Evolutionary conservation across 2,797 vertebrate genomes (phyloP).

Genomic region (Cossypha dichroa): DNA sequence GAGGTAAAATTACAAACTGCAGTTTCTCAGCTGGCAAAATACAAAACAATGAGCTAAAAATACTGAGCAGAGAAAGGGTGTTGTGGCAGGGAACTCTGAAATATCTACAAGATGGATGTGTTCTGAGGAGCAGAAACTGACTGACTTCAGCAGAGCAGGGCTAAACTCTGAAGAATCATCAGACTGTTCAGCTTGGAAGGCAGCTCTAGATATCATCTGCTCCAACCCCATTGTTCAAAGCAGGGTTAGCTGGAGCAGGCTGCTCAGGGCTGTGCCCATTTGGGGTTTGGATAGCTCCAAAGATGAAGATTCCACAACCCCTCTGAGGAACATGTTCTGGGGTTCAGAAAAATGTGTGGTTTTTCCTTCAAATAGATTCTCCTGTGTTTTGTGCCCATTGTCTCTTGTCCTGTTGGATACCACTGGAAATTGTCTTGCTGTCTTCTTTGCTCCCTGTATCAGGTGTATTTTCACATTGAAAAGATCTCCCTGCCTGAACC

Average conservation of each 20-base stretch:
- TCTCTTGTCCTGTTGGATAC: not conserved
- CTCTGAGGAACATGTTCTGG: not conserved
- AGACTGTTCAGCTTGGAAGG: not conserved
- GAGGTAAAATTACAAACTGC: constrained; percentile 82
- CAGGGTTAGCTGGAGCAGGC: not conserved
- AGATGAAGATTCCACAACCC: not conserved
- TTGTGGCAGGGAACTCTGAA: constrained; percentile 62
- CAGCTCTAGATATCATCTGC: not conserved
- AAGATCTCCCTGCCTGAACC: not conserved
- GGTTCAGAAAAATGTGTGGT: accelerated
- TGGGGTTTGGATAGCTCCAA: not conserved
- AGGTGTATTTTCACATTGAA: not conserved
- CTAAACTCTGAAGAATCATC: not conserved
- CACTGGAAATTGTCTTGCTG: not conserved
- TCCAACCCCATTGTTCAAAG: not conserved
- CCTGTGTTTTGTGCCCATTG: not conserved
- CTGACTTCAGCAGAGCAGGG: not conserved
- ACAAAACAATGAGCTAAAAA: constrained; percentile 85
- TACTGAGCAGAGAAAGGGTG: constrained; percentile 75
- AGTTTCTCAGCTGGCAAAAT: constrained; percentile 81
- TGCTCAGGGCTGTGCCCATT: not conserved
- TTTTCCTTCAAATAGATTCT: not conserved
- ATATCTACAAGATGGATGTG: constrained; percentile 54
- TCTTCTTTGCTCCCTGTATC: not conserved
- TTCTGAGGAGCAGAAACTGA: constrained; percentile 48